Evolutionary conservation across 2,113 vertebrate species (phyloP), one percentile per base, ranked within the genome.

Genomic region (Aptenodytes patagonicus): DNA sequence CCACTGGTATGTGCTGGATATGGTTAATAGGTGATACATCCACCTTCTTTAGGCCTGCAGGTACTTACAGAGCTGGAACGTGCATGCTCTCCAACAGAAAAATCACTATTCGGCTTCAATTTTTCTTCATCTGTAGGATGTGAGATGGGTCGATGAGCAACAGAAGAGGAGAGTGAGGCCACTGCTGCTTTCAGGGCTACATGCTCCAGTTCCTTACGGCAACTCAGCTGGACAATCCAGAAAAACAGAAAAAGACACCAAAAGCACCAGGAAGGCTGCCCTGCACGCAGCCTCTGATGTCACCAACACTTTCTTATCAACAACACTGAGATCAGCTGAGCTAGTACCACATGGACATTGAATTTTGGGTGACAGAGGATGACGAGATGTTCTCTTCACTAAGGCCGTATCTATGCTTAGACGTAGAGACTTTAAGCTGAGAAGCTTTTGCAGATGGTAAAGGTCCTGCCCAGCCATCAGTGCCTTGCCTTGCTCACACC

Each of bases 291-390:
- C 32, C 25, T 69, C 38, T 70, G 40, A 44, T 25, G 40, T 61
- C 51, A 65, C 42, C 57, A 89, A 36, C 26, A 69, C 38, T 16
- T 54, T 62, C 71, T 40, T 28, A 14, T 17, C 38, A 66, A 26
- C 58, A 58, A 10, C 61, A 47, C 2, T 17, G 76, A 62, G 55
- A 66, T 57, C 46, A 70, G 31, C 34, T 40, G 29, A 78, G 55
- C 19, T 58, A 32, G 9, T 15, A 62, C 29, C 54, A n/a, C 68
- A 89, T 0, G 0, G 46, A 29, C 29, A 32, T 1, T 29, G 16
- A 66, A 66, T 68, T 66, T 24, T 1, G 2, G 29, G 51, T 55
- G 38, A 64, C 5, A 49, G 47, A 34, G 40, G 31, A 62, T 42
- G 31, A 54, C 1, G 1, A 60, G 29, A 71, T 2, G 3, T 64